Percentiles rank a stretch among this genome's conserved stretches.
phyloP scores from a whole-genome alignment of 2,797 vertebrate genomes.

The Trichosurus vulpecula region DNA sequence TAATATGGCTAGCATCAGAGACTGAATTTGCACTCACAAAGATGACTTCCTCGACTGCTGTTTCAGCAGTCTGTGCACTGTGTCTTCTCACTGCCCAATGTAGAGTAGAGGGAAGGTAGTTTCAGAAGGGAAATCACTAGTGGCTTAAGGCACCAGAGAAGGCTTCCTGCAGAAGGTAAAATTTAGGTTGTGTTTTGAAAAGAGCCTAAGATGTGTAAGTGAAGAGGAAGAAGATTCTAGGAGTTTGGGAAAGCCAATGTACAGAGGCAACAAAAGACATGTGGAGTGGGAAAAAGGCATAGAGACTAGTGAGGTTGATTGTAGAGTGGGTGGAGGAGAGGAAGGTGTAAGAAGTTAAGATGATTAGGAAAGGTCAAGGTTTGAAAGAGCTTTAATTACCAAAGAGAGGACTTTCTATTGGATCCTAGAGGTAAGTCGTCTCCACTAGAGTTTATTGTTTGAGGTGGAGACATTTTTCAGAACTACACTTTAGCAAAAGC shows the following conservation, averaged over 20 bases:
- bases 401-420: neutral
- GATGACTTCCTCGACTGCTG: neutral
- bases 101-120: neutral
- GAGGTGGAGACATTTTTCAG: neutral
- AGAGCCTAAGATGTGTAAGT: neutral
- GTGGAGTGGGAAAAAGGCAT: neutral
- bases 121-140: neutral
- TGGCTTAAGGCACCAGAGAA: neutral
- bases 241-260: neutral
- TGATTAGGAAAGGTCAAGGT: neutral
- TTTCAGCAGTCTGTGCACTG: neutral
- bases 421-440: neutral
- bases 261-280: neutral
- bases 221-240: neutral
- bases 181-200: too few species aligned
- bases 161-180: neutral
- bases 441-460: neutral
- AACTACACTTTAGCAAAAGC: neutral
- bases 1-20: neutral
- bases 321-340: neutral
- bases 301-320: neutral
- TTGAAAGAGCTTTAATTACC: neutral
- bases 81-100: neutral
- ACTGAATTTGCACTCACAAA: neutral
- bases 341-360: neutral